A percentile compares a stretch with the other conserved stretches of the same genome.
These are phyloP conservation scores for Microcebus tavaratra DNA, from an alignment of 2,113 vertebrate genomes.

Conservation along the genomic window DNA sequence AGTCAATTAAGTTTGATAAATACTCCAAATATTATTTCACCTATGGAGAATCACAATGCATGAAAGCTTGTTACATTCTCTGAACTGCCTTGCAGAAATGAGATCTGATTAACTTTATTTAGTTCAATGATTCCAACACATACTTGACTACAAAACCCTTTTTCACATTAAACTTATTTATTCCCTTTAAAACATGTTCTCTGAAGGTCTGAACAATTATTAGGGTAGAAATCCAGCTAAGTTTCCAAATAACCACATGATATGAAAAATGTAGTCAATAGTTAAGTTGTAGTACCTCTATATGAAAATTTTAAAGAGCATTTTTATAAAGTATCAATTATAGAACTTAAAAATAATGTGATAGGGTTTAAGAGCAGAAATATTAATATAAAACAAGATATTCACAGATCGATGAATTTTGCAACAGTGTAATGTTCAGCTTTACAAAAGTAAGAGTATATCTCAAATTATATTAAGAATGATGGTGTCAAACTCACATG, in stretches of 20 bases:
- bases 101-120: not conserved
- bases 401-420: not conserved
- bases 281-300: not conserved
- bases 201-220: not conserved
- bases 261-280: not conserved
- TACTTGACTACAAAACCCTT: not conserved
- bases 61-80: not conserved
- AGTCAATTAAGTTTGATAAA: constrained; percentile 42
- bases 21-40: not conserved
- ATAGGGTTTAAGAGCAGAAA: not conserved
- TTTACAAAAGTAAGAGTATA: not conserved
- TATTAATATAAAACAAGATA: not conserved
- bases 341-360: not conserved
- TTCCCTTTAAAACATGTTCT: not conserved
- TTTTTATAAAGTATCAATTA: constrained; percentile 9
- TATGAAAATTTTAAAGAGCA: not conserved
- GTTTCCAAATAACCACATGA: not conserved
- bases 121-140: not conserved
- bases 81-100: not conserved
- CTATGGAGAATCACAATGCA: not conserved
- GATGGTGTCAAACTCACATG: not conserved
- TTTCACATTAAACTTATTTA: not conserved
- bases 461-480: not conserved
- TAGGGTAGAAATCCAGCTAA: not conserved
- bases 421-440: not conserved